phyloP scores from a whole-genome alignment of 2,797 vertebrate species.

The Telmatherina bonti region DNA sequence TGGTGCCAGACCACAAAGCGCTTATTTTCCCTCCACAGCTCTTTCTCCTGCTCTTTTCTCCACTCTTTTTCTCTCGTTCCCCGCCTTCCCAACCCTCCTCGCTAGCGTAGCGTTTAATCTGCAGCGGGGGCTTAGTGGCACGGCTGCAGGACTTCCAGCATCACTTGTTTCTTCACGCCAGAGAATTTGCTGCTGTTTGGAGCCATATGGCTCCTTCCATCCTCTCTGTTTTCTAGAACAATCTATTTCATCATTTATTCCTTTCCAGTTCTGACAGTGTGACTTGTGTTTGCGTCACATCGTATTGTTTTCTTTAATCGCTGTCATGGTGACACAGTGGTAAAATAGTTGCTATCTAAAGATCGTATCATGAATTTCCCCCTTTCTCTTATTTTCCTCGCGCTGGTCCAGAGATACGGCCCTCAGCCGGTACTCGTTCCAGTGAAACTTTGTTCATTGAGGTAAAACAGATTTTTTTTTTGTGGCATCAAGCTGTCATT shows the following conservation, averaged over 20 bases:
- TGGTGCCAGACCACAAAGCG: slow-evolving; percentile 73
- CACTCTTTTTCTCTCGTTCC: slow-evolving; percentile 12
- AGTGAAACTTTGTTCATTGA: slow-evolving; percentile 22
- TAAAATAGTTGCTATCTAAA: slow-evolving; percentile 42
- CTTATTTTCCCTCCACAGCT: slow-evolving; percentile 67
- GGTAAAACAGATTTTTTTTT: slow-evolving; percentile 16
- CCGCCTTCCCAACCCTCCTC: slow-evolving; percentile 41
- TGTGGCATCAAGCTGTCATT: slow-evolving; percentile 12
- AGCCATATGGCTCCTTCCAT: slow-evolving; percentile 25
- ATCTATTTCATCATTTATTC: slow-evolving; percentile 46
- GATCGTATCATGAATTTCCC: slow-evolving; percentile 28
- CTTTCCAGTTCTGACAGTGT: slow-evolving; percentile 30
- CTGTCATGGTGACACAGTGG: slow-evolving; percentile 19
- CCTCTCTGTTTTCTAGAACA: slow-evolving; percentile 23
- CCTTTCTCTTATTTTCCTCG: not conserved
- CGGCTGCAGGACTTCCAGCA: slow-evolving; percentile 74
- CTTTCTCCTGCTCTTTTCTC: slow-evolving; percentile 45
- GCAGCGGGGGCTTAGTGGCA: slow-evolving; percentile 71
- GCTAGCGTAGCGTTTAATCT: slow-evolving; percentile 74
- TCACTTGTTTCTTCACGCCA: slow-evolving; percentile 64
- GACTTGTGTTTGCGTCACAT: slow-evolving; percentile 60
- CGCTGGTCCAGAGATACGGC: slow-evolving; percentile 27
- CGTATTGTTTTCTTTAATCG: slow-evolving; percentile 58
- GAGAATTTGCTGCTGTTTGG: slow-evolving; percentile 66
- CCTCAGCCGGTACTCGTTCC: slow-evolving; percentile 23